Conservation (phyloP, 2,888 invertebrate species). For the Mythimna ferrago region DNA sequence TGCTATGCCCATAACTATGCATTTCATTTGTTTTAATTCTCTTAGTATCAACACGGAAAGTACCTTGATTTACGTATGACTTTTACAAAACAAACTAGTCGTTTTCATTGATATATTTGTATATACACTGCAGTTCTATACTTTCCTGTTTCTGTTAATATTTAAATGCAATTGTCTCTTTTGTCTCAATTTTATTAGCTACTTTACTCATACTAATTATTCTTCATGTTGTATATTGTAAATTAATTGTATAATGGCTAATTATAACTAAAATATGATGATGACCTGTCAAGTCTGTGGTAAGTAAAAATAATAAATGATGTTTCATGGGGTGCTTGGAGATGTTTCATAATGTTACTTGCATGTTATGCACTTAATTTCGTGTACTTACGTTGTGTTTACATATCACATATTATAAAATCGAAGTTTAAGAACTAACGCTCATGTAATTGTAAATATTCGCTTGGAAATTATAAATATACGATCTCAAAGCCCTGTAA, state of each 20-base stretch:
- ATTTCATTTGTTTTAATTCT: conserved; percentile 42
- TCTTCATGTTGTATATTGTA: conserved; percentile 67
- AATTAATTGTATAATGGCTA: conserved; percentile 69
- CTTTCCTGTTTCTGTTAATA: conserved; percentile 51
- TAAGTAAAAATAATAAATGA: conserved; percentile 70
- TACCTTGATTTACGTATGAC: conserved; percentile 47
- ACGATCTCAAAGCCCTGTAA: conserved; percentile 70
- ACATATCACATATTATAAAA: conserved; percentile 78
- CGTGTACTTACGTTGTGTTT: conserved; percentile 77
- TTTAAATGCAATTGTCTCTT: conserved; percentile 44
- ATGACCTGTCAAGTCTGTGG: conserved; percentile 67
- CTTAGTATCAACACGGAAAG: conserved; percentile 38
- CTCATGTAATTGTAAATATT: conserved; percentile 78
- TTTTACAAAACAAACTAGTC: conserved; percentile 61
- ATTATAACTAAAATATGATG: conserved; percentile 57
- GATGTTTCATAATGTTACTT: conserved; percentile 71
- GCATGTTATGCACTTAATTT: conserved; percentile 71
- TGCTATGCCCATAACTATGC: conserved; percentile 46
- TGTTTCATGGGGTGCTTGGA: conserved; percentile 74
- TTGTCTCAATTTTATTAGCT: conserved; percentile 45
- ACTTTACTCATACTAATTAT: conserved; percentile 50
- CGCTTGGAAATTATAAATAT: conserved; percentile 69
- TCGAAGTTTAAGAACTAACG: conserved; percentile 68
- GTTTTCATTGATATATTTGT: conserved; percentile 51
- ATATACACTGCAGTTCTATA: conserved; percentile 49